phyloP scores from a whole-genome alignment of 2,888 invertebrate genomes.

The Rapana venosa region DNA sequence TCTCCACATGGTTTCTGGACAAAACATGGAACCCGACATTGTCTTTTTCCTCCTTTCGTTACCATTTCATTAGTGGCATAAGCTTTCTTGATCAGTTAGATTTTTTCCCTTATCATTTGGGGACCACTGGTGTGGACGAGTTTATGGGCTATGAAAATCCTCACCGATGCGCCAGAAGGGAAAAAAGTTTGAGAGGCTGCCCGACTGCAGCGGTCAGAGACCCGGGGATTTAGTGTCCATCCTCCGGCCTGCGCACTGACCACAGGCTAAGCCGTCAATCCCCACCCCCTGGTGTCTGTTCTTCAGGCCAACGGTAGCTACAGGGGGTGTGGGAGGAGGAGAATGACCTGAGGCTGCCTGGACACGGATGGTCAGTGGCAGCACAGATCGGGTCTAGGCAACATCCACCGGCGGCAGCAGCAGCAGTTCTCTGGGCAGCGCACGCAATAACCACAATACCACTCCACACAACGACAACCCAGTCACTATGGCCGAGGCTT shows the following conservation, averaged over 20 bases:
- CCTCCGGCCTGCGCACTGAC: neutral
- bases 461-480: neutral
- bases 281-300: neutral
- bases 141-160: too few species aligned
- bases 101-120: too few species aligned
- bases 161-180: too few species aligned
- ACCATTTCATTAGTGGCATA: too few species aligned
- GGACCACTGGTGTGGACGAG: too few species aligned
- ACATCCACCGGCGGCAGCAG: neutral
- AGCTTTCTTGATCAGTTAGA: too few species aligned
- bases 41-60: too few species aligned
- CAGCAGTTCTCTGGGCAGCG: neutral
- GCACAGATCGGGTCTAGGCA: neutral
- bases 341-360: neutral
- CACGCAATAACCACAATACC: neutral
- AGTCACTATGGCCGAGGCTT: neutral
- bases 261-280: neutral
- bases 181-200: neutral
- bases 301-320: neutral
- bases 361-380: constrained; percentile 13
- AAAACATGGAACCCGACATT: too few species aligned
- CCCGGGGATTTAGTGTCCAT: constrained; percentile 8
- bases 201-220: constrained; percentile 25
- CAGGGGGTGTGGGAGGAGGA: neutral
- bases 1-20: neutral